phyloP scores from a whole-genome alignment of 2,113 vertebrate genomes.

The Ctenomys sociabilis region DNA sequence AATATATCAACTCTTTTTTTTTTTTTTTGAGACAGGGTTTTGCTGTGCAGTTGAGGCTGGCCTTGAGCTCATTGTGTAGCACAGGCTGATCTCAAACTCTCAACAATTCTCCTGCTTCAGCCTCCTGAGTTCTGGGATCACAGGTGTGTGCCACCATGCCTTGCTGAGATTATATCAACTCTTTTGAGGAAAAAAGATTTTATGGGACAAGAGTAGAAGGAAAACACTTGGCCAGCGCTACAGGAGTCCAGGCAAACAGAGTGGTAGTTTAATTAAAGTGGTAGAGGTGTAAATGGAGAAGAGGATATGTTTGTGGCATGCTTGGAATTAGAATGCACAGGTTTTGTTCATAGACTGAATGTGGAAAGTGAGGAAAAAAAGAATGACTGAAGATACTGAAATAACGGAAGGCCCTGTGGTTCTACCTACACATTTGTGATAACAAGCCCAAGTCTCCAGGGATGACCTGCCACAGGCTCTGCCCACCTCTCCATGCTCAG shows the following conservation, averaged over 20 bases:
- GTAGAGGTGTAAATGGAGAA: neutral
- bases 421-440: neutral
- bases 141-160: too few species aligned
- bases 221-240: neutral
- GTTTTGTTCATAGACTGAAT: neutral
- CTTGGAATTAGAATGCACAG: neutral
- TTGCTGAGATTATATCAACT: neutral
- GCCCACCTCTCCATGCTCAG: neutral
- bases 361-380: neutral
- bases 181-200: neutral
- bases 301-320: neutral
- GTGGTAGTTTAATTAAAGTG: neutral
- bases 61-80: too few species aligned
- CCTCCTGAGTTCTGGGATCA: too few species aligned
- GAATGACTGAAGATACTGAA: neutral
- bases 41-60: too few species aligned
- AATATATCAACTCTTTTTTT: neutral
- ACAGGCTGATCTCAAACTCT: too few species aligned
- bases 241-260: too few species aligned
- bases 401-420: neutral
- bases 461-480: neutral
- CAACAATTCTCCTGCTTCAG: too few species aligned
- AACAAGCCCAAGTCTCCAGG: neutral
- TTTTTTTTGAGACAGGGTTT: too few species aligned
- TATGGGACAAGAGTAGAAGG: neutral